Base-by-base conservation (phyloP, 2,888 invertebrate species). In the Dasypogon diadema region DNA sequence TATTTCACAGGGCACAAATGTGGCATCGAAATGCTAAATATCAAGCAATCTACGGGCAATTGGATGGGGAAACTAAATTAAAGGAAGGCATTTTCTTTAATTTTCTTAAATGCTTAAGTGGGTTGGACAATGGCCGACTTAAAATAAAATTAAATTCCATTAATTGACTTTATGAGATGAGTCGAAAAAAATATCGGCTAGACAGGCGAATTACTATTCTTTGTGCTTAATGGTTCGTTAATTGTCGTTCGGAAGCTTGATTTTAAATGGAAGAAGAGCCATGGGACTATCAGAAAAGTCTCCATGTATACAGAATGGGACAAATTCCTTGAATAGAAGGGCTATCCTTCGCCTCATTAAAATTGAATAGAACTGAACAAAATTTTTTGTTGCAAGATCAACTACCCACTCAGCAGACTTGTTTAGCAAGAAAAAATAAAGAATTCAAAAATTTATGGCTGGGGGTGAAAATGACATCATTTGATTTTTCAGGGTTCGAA, bases 141-240 rank as follows among this genome's bases (percentile, higher is more conserved):
- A 12, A 42, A 42, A 42, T 42, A 6, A 42, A n/a, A 42, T 42
- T 42, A 60, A 34, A 60, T 60, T 60, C 12, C 37, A 34, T 60
- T 21, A 60, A 60, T 60, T 34, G 26, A 60, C 26, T 60, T 30
- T 30, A 60, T 34, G 37, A 34, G 21, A 24, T 16, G 34, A 60
- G 26, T 18, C n/a, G 37, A 34, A 60, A 60, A 30, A 18, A 60
- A 34, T 37, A 18, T 18, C 60, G 60, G 34, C 60, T 60, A 60
- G 60, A 60, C 60, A 37, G 60, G 18, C 12, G 10, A 12, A 42
- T 12, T 3, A 12, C 12, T 12, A n/a, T 42, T 12, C n/a, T 42
- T 12, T 3, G 6, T 42, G 42, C n/a, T 42, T 42, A 12, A 2
- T 12, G 42, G 12, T n/a, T 42, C 12, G 42, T 30, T 30, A 30